Conservation (phyloP, 92 coral and sea anemone genomes). For the Phymanthus crucifer region DNA sequence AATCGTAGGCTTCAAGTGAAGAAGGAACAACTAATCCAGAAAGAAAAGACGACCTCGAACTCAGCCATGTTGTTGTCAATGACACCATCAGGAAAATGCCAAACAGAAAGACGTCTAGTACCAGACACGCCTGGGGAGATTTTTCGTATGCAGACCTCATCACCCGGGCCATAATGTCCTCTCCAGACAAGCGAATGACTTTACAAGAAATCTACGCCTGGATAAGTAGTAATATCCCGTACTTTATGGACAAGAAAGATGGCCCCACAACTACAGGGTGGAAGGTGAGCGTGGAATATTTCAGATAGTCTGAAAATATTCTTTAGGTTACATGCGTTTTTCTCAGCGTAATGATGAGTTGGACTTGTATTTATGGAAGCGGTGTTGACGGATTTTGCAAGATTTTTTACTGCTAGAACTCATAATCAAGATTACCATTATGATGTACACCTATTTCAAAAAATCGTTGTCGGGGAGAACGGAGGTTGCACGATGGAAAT, state of each 20-base stretch:
- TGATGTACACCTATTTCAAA: no score
- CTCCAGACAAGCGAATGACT: conserved; percentile 20
- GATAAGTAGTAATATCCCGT: conserved; percentile 28
- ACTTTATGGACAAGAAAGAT: conserved; percentile 31
- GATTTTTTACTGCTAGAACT: no score
- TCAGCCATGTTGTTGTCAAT: background rate
- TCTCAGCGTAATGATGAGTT: no score
- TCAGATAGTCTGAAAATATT: no score
- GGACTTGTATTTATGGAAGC: no score
- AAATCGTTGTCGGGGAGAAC: no score
- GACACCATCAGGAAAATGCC: background rate
- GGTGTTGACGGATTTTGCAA: no score
- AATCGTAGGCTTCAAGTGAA: no score
- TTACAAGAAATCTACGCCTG: conserved; percentile 25
- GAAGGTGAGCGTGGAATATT: conserved; percentile 29
- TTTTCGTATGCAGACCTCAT: conserved; percentile 25
- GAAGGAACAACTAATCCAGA: no score
- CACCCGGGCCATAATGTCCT: conserved; percentile 33
- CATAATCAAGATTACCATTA: no score
- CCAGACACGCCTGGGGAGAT: conserved; percentile 27
- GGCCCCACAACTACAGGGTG: conserved; percentile 23
- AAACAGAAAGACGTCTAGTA: background rate
- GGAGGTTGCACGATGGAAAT: no score
- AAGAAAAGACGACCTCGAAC: background rate
- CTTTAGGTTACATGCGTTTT: no score